A percentile compares a stretch with the other conserved stretches of the same genome.
phyloP scores from a whole-genome alignment of 2,888 invertebrate species.

The Siphonodentalium dalli region DNA sequence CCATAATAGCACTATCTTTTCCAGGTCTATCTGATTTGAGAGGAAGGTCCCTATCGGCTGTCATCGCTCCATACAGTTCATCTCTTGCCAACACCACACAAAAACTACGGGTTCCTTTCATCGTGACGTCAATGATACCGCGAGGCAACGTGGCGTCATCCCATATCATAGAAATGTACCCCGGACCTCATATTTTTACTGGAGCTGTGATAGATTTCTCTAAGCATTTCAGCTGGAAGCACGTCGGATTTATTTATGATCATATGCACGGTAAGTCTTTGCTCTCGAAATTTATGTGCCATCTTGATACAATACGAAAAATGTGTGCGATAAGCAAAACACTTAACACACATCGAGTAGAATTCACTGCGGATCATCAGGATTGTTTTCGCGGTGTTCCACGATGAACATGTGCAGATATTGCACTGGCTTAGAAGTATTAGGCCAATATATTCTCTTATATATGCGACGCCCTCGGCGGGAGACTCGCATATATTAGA shows the following conservation, averaged over 20 bases:
- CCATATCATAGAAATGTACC: constrained; percentile 44
- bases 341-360: no score
- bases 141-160: constrained; percentile 23
- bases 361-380: no score
- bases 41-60: constrained; percentile 33
- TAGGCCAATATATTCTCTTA: no score
- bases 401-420: no score
- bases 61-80: constrained; percentile 51
- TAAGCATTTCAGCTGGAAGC: constrained; percentile 40
- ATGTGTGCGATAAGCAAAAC: no score
- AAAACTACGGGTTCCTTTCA: constrained; percentile 49
- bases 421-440: no score
- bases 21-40: no score
- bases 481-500: no score
- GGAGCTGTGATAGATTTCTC: constrained; percentile 44
- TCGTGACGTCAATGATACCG: constrained; percentile 48
- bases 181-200: constrained; percentile 36
- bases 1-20: no score
- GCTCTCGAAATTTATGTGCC: neutral
- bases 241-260: constrained; percentile 45
- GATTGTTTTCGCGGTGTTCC: no score
- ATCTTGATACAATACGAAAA: no score
- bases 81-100: constrained; percentile 44
- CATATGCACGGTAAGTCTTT: constrained; percentile 32
- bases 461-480: no score